Evolutionary conservation across 2,113 vertebrate species (phyloP), one percentile per base, ranked within the genome.

Genomic region (Podiceps cristatus): DNA sequence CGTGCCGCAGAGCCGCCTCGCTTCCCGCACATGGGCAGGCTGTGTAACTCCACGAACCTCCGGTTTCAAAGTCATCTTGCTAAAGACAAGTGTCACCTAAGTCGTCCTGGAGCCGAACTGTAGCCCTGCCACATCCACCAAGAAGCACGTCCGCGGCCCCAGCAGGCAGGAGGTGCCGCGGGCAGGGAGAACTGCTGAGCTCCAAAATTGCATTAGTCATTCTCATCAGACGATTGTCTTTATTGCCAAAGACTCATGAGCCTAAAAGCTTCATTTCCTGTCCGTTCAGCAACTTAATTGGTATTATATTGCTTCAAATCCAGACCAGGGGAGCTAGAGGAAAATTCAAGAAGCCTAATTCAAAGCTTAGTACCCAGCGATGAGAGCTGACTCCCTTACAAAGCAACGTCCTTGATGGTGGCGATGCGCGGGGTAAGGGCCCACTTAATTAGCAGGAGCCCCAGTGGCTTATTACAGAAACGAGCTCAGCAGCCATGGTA

Each of bases 181-280:
- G 79, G 86, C 67, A 12, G 40, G 76, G 83, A 71, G 76, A 56
- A 35, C 59, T 18, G 20, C 47, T 4, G 75, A 76, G 78, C 78
- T 64, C 78, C 33, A 0, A 49, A 72, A 63, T 12, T 11, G 62
- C 60, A 11, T 92, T 74, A 93, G 60, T 80, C 87, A 82, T 13
- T 52, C 76, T 15, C 73, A 69, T 28, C 59, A 53, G 49, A 74
- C 42, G 33, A 52, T 12, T 1, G 0, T 7, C 78, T 56, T 93
- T 73, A 85, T 73, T 88, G 81, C 31, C 90, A 56, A 71, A 79
- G 91, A 44, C 90, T 82, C 58, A 18, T 20, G 62, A 88, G 77
- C 77, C 66, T 49, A 33, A 94, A 68, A 90, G 71, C 87, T 58
- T 91, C 53, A 90, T 95, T 95, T 90, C 75, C 81, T 62, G 33